Evolutionary conservation across 2,797 vertebrate genomes (phyloP), one percentile per base, ranked within the genome.

Genomic region (Poliocrania exsul): DNA sequence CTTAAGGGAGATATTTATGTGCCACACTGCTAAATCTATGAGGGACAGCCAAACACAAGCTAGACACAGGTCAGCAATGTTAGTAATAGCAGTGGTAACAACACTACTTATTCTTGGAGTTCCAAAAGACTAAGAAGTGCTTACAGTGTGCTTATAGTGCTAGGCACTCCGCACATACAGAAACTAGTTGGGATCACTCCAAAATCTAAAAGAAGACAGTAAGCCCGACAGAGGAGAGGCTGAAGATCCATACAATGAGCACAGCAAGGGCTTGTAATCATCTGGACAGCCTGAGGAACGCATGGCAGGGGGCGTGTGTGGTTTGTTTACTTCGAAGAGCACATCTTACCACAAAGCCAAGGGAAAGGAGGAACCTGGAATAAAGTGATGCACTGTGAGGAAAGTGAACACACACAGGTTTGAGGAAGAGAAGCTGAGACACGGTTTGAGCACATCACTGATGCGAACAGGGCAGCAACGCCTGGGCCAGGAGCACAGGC

Each of bases 251-350:
- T 3, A 21, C 13, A 33, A 2, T 0, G 16, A 54, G 23, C 23
- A 60, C 0, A 0, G 29, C 73, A 74, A 67, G 18, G 50, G 20
- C 29, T 69, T 56, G 23, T 9, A 75, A 16, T 21, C 26, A 9
- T 1, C 25, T 10, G 16, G 18, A 28, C 26, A 38, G 66, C 38
- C 7, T 14, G 28, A 92, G 51, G n/a, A 91, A 72, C 3, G 9
- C 0, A 1, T 44, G 15, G 21, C 51, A 53, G 11, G 25, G 28
- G 12, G 1, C 0, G 18, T 2, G 38, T 2, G 24, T 1, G 6
- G 10, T 3, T 9, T 8, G 14, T 28, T 42, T 29, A 14, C 44
- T 38, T 38, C 5, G 0, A 72, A 72, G 25, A 33, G 8, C 16
- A 81, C 28, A 66, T 11, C 47, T 25, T 51, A 65, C 10, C 44